A percentile compares a stretch with the other conserved stretches of the same genome.
phyloP scores from a whole-genome alignment of 2,797 vertebrate genomes.

The Sebastolobus alascanus region DNA sequence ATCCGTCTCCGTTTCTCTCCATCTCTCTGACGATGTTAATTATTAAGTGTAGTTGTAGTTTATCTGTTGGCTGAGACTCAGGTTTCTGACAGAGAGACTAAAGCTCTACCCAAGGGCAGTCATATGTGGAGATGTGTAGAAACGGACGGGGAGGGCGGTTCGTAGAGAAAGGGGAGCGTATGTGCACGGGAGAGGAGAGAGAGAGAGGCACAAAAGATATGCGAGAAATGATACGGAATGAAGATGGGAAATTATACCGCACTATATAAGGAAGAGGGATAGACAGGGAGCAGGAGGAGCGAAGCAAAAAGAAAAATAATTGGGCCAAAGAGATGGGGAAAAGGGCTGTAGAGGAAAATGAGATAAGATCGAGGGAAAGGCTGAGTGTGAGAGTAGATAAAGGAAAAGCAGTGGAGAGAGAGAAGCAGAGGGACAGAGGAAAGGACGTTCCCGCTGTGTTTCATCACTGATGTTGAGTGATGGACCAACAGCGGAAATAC shows the following conservation, averaged over 20 bases:
- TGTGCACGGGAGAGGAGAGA: constrained; percentile 33
- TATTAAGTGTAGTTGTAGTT: constrained; percentile 69
- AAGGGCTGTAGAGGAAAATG: constrained; percentile 56
- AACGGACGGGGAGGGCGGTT: constrained; percentile 25
- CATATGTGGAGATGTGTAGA: constrained; percentile 39
- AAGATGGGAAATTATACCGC: constrained; percentile 70
- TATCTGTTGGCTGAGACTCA: constrained; percentile 68
- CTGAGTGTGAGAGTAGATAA: constrained; percentile 57
- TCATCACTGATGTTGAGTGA: constrained; percentile 66
- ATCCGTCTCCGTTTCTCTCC: constrained; percentile 24
- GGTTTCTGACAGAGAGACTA: constrained; percentile 59
- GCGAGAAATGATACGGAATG: constrained; percentile 64
- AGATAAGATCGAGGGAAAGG: constrained; percentile 69
- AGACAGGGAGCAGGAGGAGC: constrained; percentile 62
- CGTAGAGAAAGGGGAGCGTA: neutral
- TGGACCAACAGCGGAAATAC: constrained; percentile 61
- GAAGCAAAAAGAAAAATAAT: constrained; percentile 71
- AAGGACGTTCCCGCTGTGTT: constrained; percentile 50
- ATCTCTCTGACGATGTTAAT: constrained; percentile 57
- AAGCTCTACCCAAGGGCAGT: constrained; percentile 59
- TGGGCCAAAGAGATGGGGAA: constrained; percentile 70
- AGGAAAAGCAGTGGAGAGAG: constrained; percentile 43
- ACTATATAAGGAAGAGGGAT: constrained; percentile 56
- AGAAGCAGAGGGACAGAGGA: constrained; percentile 29
- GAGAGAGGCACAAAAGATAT: constrained; percentile 30